Evolutionary conservation across 2,797 vertebrate species (phyloP).

Genomic region (Etheostoma perlongum): DNA sequence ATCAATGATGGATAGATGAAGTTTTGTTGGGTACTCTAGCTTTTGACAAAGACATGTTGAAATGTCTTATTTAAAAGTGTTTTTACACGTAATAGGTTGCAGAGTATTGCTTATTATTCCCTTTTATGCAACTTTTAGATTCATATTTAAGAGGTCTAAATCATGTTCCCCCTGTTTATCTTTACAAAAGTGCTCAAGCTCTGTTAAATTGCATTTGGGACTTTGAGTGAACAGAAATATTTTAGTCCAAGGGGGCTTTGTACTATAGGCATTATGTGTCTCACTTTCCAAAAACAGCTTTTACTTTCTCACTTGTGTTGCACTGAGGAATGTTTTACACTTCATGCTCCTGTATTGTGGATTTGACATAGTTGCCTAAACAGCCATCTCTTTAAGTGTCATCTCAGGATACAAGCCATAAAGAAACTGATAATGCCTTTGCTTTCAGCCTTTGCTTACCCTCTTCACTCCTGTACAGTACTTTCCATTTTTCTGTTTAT

Average conservation of each 20-base stretch:
- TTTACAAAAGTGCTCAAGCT: constrained; percentile 9
- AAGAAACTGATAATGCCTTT: constrained; percentile 23
- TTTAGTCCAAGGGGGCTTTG: constrained; percentile 16
- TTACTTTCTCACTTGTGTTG: constrained; percentile 24
- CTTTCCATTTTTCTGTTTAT: background rate
- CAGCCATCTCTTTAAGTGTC: constrained; percentile 31
- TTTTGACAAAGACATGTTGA: background rate
- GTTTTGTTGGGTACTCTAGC: background rate
- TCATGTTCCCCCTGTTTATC: background rate
- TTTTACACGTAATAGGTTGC: background rate
- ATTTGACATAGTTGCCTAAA: constrained; percentile 22
- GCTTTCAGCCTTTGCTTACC: background rate
- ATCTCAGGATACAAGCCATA: constrained; percentile 13
- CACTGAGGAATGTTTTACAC: constrained; percentile 29
- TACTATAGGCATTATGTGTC: constrained; percentile 1
- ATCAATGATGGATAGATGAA: background rate
- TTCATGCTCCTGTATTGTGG: constrained; percentile 25
- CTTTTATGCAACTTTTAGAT: background rate
- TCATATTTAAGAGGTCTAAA: background rate
- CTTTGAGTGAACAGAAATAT: constrained; percentile 8
- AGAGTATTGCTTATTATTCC: background rate
- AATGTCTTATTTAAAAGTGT: background rate
- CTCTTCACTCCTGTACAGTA: background rate
- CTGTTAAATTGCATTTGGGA: constrained; percentile 3
- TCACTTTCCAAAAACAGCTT: constrained; percentile 30